Conservation (phyloP, 2,888 invertebrate species). For the Coleophora flavipennella region DNA sequence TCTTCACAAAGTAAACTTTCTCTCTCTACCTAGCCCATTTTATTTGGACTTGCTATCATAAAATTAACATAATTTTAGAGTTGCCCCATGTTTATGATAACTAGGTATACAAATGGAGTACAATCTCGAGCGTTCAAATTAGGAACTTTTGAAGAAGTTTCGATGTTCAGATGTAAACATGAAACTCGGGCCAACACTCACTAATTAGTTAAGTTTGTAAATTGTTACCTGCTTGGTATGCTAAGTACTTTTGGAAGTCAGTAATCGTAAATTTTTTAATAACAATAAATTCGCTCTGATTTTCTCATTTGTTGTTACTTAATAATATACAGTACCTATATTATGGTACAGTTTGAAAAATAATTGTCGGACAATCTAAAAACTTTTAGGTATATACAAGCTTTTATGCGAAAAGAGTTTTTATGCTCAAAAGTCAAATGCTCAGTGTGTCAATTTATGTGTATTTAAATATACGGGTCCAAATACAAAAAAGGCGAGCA, state of each 20-base stretch:
- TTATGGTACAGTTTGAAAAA: too few species aligned
- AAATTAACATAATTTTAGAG: neutral
- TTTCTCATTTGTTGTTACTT: too few species aligned
- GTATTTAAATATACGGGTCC: too few species aligned
- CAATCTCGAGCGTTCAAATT: conserved; percentile 50
- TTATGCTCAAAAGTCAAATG: too few species aligned
- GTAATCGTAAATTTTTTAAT: conserved; percentile 29
- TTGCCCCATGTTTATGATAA: conserved; percentile 27
- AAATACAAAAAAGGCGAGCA: too few species aligned
- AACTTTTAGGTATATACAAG: too few species aligned
- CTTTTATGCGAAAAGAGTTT: too few species aligned
- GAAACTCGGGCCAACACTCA: conserved; percentile 46
- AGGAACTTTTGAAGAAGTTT: conserved; percentile 47
- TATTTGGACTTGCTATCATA: neutral
- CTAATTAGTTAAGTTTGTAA: conserved; percentile 65
- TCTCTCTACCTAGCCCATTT: neutral
- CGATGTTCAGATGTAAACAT: conserved; percentile 50
- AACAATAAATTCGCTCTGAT: too few species aligned
- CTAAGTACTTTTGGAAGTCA: conserved; percentile 44
- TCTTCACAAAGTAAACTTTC: neutral
- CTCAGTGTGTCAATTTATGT: too few species aligned
- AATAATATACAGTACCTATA: too few species aligned
- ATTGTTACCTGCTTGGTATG: conserved; percentile 67
- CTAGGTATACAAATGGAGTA: conserved; percentile 25
- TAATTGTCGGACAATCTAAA: too few species aligned